A percentile compares a stretch with the other conserved stretches of the same genome.
phyloP scores from a whole-genome alignment of 2,113 vertebrate genomes.

The Melanerpes formicivorus region DNA sequence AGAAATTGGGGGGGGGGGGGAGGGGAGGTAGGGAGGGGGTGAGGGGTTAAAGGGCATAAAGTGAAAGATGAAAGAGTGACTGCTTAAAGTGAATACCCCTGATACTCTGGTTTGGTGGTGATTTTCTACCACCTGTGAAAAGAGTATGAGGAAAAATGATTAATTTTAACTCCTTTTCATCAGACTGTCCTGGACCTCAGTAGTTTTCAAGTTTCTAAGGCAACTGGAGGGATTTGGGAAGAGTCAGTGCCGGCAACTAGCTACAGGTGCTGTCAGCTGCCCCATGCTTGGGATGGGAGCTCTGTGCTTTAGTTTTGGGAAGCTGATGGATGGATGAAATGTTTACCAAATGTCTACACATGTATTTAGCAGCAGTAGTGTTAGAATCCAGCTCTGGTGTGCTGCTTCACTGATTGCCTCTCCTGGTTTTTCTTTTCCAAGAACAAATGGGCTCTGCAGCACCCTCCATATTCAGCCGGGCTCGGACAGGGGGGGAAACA shows the following conservation, averaged over 20 bases:
- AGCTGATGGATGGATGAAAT: not conserved
- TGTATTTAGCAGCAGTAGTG: not conserved
- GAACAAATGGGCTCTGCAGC: constrained; percentile 88
- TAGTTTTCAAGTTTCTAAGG: not conserved
- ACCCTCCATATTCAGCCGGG: constrained; percentile 89
- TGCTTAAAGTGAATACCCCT: not conserved
- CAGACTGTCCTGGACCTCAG: not conserved
- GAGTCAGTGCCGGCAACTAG: not conserved
- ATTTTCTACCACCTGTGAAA: not conserved
- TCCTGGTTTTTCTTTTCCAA: constrained; percentile 59
- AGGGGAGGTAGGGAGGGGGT: too few relatives aligned
- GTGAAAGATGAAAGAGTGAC: not conserved
- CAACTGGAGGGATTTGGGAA: not conserved
- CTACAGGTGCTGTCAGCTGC: not conserved
- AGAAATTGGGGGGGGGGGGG: too few relatives aligned
- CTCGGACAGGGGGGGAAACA: constrained; percentile 86
- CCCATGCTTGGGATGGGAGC: accelerated
- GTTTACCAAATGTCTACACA: not conserved
- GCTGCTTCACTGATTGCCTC: not conserved
- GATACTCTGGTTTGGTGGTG: not conserved
- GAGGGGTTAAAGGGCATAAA: not conserved
- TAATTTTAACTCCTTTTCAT: not conserved
- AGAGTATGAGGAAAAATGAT: not conserved
- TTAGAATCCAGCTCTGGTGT: accelerated
- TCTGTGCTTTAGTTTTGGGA: not conserved